Evolutionary conservation across 2,797 vertebrate genomes (phyloP).

Genomic region (Anguilla marmorata): DNA sequence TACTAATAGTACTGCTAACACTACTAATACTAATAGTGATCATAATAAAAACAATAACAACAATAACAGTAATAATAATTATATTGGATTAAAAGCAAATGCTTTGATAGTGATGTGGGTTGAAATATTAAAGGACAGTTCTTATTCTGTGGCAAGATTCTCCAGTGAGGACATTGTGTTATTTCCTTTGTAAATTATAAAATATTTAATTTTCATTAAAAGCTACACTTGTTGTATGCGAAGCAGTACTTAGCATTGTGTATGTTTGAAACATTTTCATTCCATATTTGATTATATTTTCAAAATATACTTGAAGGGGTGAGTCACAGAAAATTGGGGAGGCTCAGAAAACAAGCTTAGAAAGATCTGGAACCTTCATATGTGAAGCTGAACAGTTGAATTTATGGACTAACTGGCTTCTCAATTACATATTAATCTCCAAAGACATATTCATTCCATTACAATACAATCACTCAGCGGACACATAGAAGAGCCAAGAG

Average conservation of each 20-base stretch:
- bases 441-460: neutral
- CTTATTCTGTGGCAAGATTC: too few relatives aligned
- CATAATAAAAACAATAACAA: too few relatives aligned
- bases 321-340: neutral
- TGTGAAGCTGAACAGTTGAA: neutral
- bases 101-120: neutral
- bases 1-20: neutral
- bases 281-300: neutral
- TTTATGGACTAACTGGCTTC: neutral
- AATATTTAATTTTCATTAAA: too few relatives aligned
- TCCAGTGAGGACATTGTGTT: too few relatives aligned
- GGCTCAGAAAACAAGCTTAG: neutral
- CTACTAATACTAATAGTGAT: neutral
- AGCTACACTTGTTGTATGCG: neutral
- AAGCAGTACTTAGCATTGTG: neutral
- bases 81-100: neutral
- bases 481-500: neutral
- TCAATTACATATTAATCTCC: neutral
- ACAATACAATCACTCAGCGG: neutral
- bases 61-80: neutral
- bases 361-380: too few relatives aligned
- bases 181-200: too few relatives aligned
- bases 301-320: neutral
- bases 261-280: neutral
- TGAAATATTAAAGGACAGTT: neutral